Evolutionary conservation across 2,797 vertebrate species (phyloP), one percentile per base, ranked within the genome.

Genomic region (Gastrophryne carolinensis): DNA sequence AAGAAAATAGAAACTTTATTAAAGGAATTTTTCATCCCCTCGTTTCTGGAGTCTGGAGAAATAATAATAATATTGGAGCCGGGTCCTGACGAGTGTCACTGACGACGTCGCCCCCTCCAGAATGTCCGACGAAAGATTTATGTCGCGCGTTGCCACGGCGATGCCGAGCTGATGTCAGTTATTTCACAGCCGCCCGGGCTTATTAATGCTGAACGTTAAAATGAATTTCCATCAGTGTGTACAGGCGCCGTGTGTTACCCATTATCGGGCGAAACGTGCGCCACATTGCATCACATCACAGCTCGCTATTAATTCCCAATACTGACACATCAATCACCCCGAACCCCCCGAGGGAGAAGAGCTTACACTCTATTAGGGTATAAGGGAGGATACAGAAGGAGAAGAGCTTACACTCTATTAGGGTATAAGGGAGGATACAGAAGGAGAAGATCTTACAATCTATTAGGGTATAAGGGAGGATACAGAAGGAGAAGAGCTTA

Each of bases 1-100:
- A 62, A 60, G 23, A 37, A 72, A 72, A 52, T 72, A 34, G 57
- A 24, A 44, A 37, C 21, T 61, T 61, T 54, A 35, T 52, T 65
- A 21, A 8, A 52, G 19, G 34, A 44, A 47, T 26, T 56, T 8
- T 19, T 4, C 12, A 3, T 1, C 3, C 13, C 37, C 37, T 15
- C 9, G 11, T n/a, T n/a, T n/a, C 37, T n/a, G 3, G 39, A 4
- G 8, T 26, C 4, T 17, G 24, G 17, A 35, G 12, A 26, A 24
- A 34, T 10, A 4, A 7, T 1, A 23, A 26, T 26, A 21, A 47
- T 71, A 60, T 60, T 9, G 19, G 54, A 17, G 37, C 27, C 27
- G 54, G 12, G 41, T 27, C 32, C 32, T 72, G 23, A 19, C 21
- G 11, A 54, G 26, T 62, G 58, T 53, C 32, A 39, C 2, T 21